Evolutionary conservation across 2,888 invertebrate genomes (phyloP).

Genomic region (Eupithecia subumbrata): DNA sequence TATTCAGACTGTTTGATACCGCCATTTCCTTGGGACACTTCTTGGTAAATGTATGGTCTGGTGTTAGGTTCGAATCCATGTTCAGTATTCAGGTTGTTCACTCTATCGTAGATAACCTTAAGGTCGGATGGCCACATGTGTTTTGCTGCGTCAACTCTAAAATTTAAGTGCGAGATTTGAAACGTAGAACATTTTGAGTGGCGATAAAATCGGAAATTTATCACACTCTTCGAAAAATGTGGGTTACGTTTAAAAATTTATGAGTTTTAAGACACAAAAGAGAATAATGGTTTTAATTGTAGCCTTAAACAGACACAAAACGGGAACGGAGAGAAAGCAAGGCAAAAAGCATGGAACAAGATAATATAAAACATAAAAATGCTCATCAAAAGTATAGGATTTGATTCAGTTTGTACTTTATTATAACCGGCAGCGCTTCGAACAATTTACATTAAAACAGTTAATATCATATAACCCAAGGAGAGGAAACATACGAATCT

Average conservation of each 20-base stretch:
- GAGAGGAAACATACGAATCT: conserved; percentile 18
- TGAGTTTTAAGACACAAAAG: neutral
- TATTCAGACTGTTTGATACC: conserved; percentile 64
- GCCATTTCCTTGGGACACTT: conserved; percentile 87
- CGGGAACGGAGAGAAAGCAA: neutral
- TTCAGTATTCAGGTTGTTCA: conserved; percentile 83
- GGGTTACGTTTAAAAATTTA: neutral
- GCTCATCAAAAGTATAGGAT: neutral
- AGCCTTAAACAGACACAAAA: neutral
- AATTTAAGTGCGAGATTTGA: conserved; percentile 51
- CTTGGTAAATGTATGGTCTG: conserved; percentile 87
- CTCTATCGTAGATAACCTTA: conserved; percentile 83
- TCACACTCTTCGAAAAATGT: neutral
- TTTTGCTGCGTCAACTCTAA: conserved; percentile 90
- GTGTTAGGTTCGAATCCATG: conserved; percentile 85
- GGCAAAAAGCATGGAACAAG: neutral
- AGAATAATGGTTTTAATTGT: neutral
- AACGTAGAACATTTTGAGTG: neutral
- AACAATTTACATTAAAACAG: neutral
- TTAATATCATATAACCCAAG: neutral
- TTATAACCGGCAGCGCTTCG: neutral
- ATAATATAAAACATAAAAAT: neutral
- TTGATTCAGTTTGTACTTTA: neutral
- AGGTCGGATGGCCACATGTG: conserved; percentile 91
- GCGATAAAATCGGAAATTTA: neutral